Conservation (phyloP, 2,888 invertebrate genomes). For the Heliconius ethilla region DNA sequence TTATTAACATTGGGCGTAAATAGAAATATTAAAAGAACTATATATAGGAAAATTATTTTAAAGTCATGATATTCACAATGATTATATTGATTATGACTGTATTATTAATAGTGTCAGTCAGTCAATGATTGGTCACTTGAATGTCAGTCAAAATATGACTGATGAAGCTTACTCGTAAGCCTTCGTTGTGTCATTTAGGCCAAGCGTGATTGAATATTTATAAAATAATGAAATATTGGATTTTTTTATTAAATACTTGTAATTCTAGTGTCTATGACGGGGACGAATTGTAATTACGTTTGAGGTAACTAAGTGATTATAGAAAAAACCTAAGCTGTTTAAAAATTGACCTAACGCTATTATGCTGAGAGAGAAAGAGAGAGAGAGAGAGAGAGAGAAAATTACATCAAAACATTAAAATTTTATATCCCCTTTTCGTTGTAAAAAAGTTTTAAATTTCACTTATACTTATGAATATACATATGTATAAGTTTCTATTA, state of each 20-base stretch:
- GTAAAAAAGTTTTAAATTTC: constrained; percentile 2
- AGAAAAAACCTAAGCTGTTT: constrained; percentile 22
- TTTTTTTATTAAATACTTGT: constrained; percentile 16
- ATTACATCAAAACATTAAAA: background rate
- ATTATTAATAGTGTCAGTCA: constrained; percentile 12
- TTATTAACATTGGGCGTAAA: too few relatives aligned
- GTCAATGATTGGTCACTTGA: constrained; percentile 1
- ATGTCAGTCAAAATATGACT: background rate
- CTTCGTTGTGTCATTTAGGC: constrained; percentile 21
- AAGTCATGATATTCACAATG: constrained; percentile 22
- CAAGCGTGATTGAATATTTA: constrained; percentile 1
- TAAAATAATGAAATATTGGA: constrained; percentile 10
- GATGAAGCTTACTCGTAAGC: background rate
- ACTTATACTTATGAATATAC: background rate
- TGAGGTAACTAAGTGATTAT: constrained; percentile 41
- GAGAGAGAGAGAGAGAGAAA: background rate
- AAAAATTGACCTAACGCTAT: constrained; percentile 23
- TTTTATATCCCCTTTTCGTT: background rate
- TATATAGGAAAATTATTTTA: background rate
- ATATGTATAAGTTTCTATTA: background rate
- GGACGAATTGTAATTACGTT: constrained; percentile 41
- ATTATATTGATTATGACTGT: constrained; percentile 14
- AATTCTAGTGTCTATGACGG: constrained; percentile 30
- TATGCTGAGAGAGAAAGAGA: background rate
- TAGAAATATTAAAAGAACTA: background rate